These are phyloP conservation scores for Apodemia zela DNA, from an alignment of 2,888 invertebrate genomes.

Conservation along the genomic window DNA sequence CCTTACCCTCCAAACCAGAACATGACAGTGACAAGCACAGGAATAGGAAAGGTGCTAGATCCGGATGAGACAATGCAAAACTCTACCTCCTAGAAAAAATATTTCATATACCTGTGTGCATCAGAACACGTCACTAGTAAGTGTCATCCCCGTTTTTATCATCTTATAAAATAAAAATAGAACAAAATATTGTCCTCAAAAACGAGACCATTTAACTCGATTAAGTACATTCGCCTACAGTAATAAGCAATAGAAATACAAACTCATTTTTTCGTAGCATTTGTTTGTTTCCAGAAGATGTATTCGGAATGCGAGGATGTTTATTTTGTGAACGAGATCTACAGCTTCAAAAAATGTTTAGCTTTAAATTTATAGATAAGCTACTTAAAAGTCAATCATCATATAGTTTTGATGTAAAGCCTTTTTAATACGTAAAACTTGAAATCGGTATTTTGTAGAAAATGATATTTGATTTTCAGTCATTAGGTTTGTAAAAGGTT, in stretches of 20 bases:
- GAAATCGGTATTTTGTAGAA: too few relatives aligned
- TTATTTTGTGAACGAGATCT: constrained; percentile 54
- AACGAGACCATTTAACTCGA: constrained; percentile 29
- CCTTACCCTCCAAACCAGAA: too few relatives aligned
- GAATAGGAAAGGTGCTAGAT: too few relatives aligned
- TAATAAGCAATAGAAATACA: constrained; percentile 45
- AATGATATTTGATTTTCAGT: too few relatives aligned
- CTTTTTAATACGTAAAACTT: too few relatives aligned
- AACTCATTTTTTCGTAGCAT: constrained; percentile 63
- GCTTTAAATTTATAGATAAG: background rate
- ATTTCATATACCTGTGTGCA: background rate
- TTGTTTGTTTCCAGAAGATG: constrained; percentile 70
- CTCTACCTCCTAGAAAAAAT: too few relatives aligned
- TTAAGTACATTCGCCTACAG: constrained; percentile 33
- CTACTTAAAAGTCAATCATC: too few relatives aligned
- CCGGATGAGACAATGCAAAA: too few relatives aligned
- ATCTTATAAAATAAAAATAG: constrained; percentile 19
- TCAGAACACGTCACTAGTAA: background rate
- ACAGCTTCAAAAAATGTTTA: constrained; percentile 29
- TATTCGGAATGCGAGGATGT: constrained; percentile 63
- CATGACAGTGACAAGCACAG: too few relatives aligned
- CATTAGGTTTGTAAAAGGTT: too few relatives aligned
- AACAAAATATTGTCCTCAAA: constrained; percentile 10
- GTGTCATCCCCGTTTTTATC: background rate
- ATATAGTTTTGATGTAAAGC: too few relatives aligned